Evolutionary conservation across 35 echinoderm and acorn worm species (phyloP).

Genomic region (Ophiothrix spiculata): DNA sequence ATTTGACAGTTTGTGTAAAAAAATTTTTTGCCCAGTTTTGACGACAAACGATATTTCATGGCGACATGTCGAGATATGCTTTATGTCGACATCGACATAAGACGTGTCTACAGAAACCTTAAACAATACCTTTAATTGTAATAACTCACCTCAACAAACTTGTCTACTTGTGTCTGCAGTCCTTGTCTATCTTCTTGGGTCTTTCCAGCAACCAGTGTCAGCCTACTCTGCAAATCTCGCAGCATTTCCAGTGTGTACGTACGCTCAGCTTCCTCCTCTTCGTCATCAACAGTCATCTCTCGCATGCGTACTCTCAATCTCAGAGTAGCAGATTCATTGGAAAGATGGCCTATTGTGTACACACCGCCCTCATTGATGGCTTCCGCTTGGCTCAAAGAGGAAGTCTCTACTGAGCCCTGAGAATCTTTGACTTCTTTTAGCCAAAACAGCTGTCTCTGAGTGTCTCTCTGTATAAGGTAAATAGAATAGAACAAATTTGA

Average conservation of each 20-base stretch:
- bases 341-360: not conserved
- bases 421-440: conserved; percentile 12
- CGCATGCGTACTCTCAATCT: not conserved
- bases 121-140: no score
- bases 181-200: not conserved
- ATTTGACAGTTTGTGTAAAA: no score
- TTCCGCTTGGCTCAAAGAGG: not conserved
- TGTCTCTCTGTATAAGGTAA: not conserved
- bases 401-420: not conserved
- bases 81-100: no score
- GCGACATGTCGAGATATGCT: no score
- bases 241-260: not conserved
- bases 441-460: not conserved
- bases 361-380: not conserved
- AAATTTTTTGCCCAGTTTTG: no score
- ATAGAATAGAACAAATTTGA: not conserved
- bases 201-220: not conserved
- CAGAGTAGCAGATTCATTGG: not conserved
- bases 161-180: not conserved
- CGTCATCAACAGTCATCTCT: not conserved
- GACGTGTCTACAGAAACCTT: no score
- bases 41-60: no score
- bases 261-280: not conserved
- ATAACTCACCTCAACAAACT: not conserved
- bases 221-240: not conserved